Evolutionary conservation across 2,888 invertebrate species (phyloP).

Genomic region (Lasioglossum calceatum): DNA sequence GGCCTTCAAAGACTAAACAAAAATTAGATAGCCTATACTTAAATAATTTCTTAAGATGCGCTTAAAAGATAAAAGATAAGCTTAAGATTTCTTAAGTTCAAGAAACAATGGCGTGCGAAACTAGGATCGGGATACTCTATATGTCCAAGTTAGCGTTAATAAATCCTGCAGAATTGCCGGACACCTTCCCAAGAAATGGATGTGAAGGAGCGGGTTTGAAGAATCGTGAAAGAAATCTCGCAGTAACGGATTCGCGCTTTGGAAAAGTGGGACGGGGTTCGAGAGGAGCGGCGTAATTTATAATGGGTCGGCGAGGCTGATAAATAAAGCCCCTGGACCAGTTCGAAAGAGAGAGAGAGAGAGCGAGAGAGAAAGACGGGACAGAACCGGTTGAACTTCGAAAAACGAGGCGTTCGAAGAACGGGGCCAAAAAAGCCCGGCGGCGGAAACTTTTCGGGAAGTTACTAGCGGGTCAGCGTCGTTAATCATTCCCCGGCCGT

Average conservation of each 20-base stretch:
- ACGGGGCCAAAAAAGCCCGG: slow-evolving; percentile 10
- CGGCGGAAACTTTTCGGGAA: slow-evolving; percentile 61
- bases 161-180: slow-evolving; percentile 15
- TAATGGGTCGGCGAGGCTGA: slow-evolving; percentile 23
- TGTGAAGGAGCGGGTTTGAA: not conserved
- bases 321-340: slow-evolving; percentile 25
- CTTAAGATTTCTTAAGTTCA: no score
- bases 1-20: no score
- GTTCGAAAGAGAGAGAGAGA: not conserved
- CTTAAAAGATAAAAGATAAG: no score
- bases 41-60: not conserved
- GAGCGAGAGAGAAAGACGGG: not conserved
- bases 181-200: not conserved
- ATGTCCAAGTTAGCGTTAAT: slow-evolving; percentile 20
- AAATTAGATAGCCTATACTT: no score
- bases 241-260: not conserved
- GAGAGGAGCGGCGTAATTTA: slow-evolving; percentile 24
- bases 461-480: slow-evolving; percentile 65
- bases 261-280: not conserved
- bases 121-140: not conserved
- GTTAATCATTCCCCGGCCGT: slow-evolving; percentile 68
- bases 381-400: not conserved
- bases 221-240: not conserved
- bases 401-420: slow-evolving; percentile 7
- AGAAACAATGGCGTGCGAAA: not conserved